Conservation (phyloP, 2,113 vertebrate genomes). For the Peromyscus maniculatus region DNA sequence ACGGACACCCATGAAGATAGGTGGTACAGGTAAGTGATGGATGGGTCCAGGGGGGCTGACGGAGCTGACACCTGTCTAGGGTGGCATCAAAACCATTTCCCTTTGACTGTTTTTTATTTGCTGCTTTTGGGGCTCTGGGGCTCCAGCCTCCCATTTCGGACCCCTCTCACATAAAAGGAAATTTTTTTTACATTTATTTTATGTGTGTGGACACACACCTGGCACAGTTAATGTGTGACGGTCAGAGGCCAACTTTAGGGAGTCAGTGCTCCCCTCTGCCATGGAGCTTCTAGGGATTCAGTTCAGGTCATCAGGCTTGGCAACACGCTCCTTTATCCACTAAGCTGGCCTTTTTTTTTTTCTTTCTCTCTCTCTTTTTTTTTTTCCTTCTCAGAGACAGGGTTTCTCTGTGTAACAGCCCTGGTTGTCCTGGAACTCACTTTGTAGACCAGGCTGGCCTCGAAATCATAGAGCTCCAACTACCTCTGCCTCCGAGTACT, state of each 20-base stretch:
- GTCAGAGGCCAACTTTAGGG: background rate
- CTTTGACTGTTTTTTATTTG: background rate
- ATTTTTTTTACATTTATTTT: background rate
- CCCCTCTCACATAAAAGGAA: background rate
- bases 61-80: background rate
- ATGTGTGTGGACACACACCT: no score
- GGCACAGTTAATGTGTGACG: background rate
- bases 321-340: background rate
- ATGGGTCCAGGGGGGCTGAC: background rate
- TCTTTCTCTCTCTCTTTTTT: background rate
- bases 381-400: background rate
- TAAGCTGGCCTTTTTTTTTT: background rate
- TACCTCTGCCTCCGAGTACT: background rate
- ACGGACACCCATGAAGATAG: slow-evolving; percentile 92
- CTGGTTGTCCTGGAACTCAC: background rate
- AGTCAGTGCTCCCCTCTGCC: background rate
- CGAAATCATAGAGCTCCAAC: background rate
- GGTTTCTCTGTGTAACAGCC: background rate
- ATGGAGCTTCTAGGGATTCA: background rate
- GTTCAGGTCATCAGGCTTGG: background rate
- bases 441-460: background rate
- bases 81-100: background rate
- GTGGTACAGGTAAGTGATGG: slow-evolving; percentile 86
- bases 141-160: background rate
- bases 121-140: background rate